phyloP scores from a whole-genome alignment of 2,113 vertebrate genomes.

The Gymnarchus niloticus region DNA sequence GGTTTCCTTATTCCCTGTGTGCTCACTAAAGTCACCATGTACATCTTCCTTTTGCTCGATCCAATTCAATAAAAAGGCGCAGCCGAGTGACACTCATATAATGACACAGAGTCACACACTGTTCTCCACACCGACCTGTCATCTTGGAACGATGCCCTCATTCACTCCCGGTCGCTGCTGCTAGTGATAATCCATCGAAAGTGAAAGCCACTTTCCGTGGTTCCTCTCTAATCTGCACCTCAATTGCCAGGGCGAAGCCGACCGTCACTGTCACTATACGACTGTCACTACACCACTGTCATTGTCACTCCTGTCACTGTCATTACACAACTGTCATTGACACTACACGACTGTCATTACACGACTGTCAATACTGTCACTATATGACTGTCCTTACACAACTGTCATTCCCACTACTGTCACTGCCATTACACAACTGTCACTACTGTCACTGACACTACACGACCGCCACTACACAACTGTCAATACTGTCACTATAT shows the following conservation, averaged over 20 bases:
- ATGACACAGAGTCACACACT: too few species aligned
- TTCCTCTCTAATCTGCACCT: not conserved
- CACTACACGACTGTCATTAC: not conserved
- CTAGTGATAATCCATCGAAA: not conserved
- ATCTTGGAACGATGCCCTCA: constrained; percentile 42
- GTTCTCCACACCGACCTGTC: constrained; percentile 46
- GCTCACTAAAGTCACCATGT: not conserved
- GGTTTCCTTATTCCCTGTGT: not conserved
- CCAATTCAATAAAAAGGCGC: not conserved
- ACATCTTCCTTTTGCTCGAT: not conserved
- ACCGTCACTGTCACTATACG: not conserved
- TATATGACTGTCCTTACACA: too few species aligned
- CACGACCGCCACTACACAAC: not conserved
- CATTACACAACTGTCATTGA: too few species aligned
- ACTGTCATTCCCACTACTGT: too few species aligned
- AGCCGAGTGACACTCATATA: not conserved
- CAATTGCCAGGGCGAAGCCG: not conserved
- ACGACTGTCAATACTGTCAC: too few species aligned
- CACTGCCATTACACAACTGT: too few species aligned
- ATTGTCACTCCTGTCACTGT: too few species aligned
- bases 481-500: not conserved
- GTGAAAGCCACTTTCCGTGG: not conserved
- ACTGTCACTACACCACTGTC: not conserved
- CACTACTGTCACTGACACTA: not conserved
- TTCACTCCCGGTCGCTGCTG: not conserved